Evolutionary conservation across 2,888 invertebrate genomes (phyloP).

Genomic region (Heteropelma amictum): DNA sequence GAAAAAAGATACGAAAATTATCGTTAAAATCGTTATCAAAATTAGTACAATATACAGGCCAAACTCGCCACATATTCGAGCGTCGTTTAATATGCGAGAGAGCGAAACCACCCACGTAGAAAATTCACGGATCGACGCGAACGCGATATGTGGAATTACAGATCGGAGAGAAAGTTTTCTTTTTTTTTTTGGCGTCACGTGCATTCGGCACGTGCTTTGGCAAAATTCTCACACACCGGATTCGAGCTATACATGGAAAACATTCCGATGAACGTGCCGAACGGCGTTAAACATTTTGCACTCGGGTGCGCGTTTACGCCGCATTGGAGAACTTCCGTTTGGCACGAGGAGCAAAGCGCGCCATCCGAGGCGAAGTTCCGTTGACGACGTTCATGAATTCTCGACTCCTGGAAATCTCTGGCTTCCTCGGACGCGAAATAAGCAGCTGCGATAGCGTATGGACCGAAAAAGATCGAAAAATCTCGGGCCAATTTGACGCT

Average conservation of each 20-base stretch:
- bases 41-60: too few species aligned
- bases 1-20: too few species aligned
- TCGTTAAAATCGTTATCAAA: too few species aligned
- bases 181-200: slow-evolving; percentile 45
- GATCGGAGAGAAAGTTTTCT: slow-evolving; percentile 45
- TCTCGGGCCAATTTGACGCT: slow-evolving; percentile 47
- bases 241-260: slow-evolving; percentile 14
- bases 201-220: slow-evolving; percentile 46
- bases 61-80: too few species aligned
- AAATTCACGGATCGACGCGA: too few species aligned
- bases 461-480: slow-evolving; percentile 45
- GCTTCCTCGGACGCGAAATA: slow-evolving; percentile 31
- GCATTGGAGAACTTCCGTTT: slow-evolving; percentile 55
- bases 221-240: slow-evolving; percentile 35
- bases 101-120: neutral
- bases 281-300: slow-evolving; percentile 34
- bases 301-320: slow-evolving; percentile 50
- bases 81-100: too few species aligned
- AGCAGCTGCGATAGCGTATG: slow-evolving; percentile 38
- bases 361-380: slow-evolving; percentile 46
- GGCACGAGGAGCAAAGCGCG: slow-evolving; percentile 45
- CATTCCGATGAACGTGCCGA: slow-evolving; percentile 54
- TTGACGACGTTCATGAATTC: slow-evolving; percentile 50
- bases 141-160: slow-evolving; percentile 3
- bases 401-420: slow-evolving; percentile 47